Conservation (phyloP, 1,140 invertebrate species). For the Sycophila sp. region DNA sequence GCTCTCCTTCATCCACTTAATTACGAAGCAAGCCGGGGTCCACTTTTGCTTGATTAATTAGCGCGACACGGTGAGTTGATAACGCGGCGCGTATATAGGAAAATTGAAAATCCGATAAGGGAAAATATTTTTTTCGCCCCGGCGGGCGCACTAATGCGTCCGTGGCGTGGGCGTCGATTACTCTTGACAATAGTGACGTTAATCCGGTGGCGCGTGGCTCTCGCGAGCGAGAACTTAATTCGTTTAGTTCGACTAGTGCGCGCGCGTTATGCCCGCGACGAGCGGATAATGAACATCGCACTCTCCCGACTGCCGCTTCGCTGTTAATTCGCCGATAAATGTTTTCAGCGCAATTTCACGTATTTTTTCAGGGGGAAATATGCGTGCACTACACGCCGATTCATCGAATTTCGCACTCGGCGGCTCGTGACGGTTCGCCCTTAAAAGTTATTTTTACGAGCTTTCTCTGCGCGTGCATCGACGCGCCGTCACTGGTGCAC, state of each 20-base stretch:
- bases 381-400: background rate
- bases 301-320: background rate
- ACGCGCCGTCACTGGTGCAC: no score
- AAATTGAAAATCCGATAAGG: no score
- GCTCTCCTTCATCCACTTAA: no score
- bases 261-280: background rate
- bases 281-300: background rate
- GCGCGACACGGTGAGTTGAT: no score
- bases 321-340: slow-evolving; percentile 1
- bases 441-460: no score
- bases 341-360: background rate
- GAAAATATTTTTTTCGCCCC: no score
- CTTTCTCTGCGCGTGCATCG: no score
- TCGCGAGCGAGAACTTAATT: slow-evolving; percentile 24
- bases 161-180: slow-evolving; percentile 4
- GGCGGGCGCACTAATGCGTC: background rate
- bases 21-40: no score
- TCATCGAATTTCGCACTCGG: background rate
- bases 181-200: slow-evolving; percentile 22
- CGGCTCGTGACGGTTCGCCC: background rate
- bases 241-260: background rate
- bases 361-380: slow-evolving; percentile 5
- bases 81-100: background rate
- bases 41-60: no score
- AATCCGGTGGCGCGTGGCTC: background rate